Conservation (phyloP, 1,140 invertebrate genomes). For the Drosophila simulans region DNA sequence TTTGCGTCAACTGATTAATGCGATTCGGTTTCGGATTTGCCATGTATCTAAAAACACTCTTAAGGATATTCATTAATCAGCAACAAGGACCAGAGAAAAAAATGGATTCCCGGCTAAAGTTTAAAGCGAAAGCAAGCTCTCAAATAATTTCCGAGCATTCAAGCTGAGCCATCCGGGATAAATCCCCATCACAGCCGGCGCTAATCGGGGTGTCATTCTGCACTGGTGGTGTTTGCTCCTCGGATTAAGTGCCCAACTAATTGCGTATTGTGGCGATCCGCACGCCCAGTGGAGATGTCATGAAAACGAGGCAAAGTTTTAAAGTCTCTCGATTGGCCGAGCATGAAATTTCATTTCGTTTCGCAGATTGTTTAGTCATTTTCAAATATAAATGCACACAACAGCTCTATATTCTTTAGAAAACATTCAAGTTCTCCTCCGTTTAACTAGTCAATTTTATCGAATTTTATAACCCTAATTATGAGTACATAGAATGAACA, state of each 20-base stretch:
- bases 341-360: constrained; percentile 55
- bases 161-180: constrained; percentile 18
- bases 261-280: constrained; percentile 45
- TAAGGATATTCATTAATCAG: constrained; percentile 21
- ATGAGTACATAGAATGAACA: no score
- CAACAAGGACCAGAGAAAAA: not conserved
- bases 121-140: constrained; percentile 23
- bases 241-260: constrained; percentile 61
- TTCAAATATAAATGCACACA: no score
- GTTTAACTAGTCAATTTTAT: no score
- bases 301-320: constrained; percentile 48
- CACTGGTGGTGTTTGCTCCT: constrained; percentile 29
- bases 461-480: no score
- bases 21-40: not conserved
- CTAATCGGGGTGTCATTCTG: constrained; percentile 37
- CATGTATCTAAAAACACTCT: constrained; percentile 1
- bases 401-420: no score
- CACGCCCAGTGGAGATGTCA: constrained; percentile 43
- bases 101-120: constrained; percentile 2
- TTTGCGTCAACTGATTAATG: not conserved
- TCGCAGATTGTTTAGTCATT: not conserved
- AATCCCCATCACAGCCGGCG: constrained; percentile 8
- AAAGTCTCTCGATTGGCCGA: constrained; percentile 44
- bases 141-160: constrained; percentile 23
- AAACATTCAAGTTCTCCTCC: not conserved